Evolutionary conservation across 1,140 invertebrate genomes (phyloP), one percentile per base, ranked within the genome.

Genomic region (Atta cephalotes): DNA sequence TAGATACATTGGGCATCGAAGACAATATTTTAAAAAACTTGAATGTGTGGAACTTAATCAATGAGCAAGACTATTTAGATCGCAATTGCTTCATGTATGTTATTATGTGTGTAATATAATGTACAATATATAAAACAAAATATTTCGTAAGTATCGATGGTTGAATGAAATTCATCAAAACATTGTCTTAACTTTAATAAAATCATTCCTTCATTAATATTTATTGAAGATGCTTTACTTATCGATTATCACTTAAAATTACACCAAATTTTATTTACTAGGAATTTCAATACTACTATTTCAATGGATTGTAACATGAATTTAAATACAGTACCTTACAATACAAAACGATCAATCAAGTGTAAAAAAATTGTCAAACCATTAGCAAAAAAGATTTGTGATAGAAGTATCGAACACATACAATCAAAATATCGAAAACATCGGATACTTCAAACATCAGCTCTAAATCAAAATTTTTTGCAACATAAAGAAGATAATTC

Each of bases 31-130:
- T 89, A 56, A 66, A 66, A 71, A 51, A 45, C 31, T 60, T 91
- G 1, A 89, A 89, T 25, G 88, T 92, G 1, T 92, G 89, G 89
- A 91, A 92, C 39, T 94, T 89, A 21, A 76, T 93, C 7, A 87
- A 89, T 35, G 91, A 94, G 39, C 92, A 91, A 25, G 85, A 92
- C 28, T 92, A 88, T 68, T 93, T 92, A 18, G 78, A 88, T 25
- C 86, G 62, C 2, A 56, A 91, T 74, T 84, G 71, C 16, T 49
- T 72, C 28, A 85, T 60, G 82, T 91, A 31, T 71, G 86, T 81
- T 3, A 31, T 31, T 31, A 35, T 35, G 31, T 35, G 25, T 25
- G 25, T 25, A 25, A 25, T 25, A 25, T 25, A 25, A 14, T 5
- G 16, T 45, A 25, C 25, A 25, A 25, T 25, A 45, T 39, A 45